Conservation (phyloP, 2,797 vertebrate genomes). For the Semotilus atromaculatus region DNA sequence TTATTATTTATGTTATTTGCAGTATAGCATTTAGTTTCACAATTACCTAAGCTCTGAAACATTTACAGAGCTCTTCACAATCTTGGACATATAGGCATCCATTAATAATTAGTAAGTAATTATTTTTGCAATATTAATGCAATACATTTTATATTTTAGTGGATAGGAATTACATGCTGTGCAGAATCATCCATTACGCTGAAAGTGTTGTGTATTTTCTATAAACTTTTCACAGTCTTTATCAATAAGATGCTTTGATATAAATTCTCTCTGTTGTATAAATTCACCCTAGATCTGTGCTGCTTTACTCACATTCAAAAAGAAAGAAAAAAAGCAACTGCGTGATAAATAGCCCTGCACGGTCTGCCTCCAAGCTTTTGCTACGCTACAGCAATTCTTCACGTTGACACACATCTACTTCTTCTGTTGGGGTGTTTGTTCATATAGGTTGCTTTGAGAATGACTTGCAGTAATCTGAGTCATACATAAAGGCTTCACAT, state of each 20-base stretch:
- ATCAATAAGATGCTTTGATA: neutral
- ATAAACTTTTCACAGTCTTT: neutral
- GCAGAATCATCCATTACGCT: neutral
- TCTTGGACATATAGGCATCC: neutral
- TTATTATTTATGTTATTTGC: neutral
- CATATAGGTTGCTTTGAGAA: slow-evolving; percentile 29
- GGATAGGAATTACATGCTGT: neutral
- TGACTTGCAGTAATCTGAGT: neutral
- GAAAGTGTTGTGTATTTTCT: neutral
- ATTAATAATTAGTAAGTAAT: neutral
- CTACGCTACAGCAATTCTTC: slow-evolving; percentile 38
- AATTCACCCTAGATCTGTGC: neutral
- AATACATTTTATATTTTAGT: neutral
- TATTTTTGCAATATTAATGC: neutral
- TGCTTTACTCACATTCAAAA: slow-evolving; percentile 1
- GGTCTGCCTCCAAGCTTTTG: slow-evolving; percentile 14
- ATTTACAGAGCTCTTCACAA: neutral
- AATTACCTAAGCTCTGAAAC: neutral
- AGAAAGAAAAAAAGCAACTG: neutral
- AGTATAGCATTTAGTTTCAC: neutral
- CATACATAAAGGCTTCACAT: neutral
- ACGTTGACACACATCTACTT: slow-evolving; percentile 39
- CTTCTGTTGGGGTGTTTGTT: slow-evolving; percentile 8
- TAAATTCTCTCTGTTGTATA: neutral
- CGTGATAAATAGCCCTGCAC: slow-evolving; percentile 30